Evolutionary conservation across 2,113 vertebrate genomes (phyloP).

Genomic region (Trematocara macrostoma): DNA sequence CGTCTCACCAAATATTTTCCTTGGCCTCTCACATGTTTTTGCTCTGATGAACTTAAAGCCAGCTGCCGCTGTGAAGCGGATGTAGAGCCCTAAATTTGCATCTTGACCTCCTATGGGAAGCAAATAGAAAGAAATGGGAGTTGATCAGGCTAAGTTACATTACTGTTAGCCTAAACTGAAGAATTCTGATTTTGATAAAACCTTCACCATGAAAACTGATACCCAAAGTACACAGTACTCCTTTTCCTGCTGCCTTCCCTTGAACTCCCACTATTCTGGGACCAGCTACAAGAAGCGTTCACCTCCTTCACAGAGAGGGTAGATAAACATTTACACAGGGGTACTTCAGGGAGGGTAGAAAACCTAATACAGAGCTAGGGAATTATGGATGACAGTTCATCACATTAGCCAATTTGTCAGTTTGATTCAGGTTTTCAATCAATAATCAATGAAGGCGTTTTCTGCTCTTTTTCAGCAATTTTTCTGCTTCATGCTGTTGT

Average conservation of each 20-base stretch:
- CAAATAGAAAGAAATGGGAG: constrained; percentile 6
- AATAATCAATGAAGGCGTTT: not conserved
- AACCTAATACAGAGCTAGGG: not conserved
- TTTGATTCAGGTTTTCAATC: not conserved
- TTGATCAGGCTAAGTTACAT: not conserved
- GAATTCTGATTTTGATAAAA: not conserved
- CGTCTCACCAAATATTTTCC: constrained; percentile 57
- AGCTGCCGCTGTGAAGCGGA: constrained; percentile 36
- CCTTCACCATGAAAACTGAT: not conserved
- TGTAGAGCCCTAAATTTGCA: constrained; percentile 36
- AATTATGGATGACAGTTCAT: not conserved
- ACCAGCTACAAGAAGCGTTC: not conserved
- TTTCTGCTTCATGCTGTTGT: not conserved
- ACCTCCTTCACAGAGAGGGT: not conserved
- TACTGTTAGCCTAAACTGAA: not conserved
- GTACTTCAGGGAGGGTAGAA: not conserved
- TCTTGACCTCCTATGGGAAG: constrained; percentile 36
- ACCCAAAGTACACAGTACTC: not conserved
- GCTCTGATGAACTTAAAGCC: constrained; percentile 40
- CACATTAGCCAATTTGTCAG: not conserved
- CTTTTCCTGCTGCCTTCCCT: not conserved
- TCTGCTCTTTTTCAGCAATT: not conserved
- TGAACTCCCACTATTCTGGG: not conserved
- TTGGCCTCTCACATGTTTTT: constrained; percentile 58
- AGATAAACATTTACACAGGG: constrained; percentile 12